Evolutionary conservation across 2,797 vertebrate genomes (phyloP), one percentile per base, ranked within the genome.

Genomic region (Parauchenoglanis punctatus): DNA sequence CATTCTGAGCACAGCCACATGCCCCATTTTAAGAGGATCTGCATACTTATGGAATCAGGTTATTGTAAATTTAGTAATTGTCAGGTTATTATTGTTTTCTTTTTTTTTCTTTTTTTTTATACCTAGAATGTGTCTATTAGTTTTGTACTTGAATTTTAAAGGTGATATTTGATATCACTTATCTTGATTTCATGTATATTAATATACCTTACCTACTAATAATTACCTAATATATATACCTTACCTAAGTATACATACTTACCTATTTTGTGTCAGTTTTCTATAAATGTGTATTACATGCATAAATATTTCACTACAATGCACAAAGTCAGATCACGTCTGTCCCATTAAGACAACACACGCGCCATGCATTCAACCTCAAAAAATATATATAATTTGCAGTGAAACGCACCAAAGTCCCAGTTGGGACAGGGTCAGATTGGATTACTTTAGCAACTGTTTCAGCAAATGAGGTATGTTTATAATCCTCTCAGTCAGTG

Each of bases 401-500:
- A 81, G 23, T 72, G 54, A 83, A 82, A 56, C 83, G 77, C 28
- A 65, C 58, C 25, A 20, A 40, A 77, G 4, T 58, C 72, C 70
- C 86, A 76, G 59, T 75, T 59, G 83, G 70, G 83, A 85, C 75
- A 46, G 85, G 70, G 83, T 85, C 68, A 85, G 70, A 85, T 61
- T 63, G 46, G 84, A 85, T 85, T 77, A 85, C 52, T 52, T 85
- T 76, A 49, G 84, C 58, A 85, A 85, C 54, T 76, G 58, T 77
- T 85, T 77, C 28, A 67, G 61, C 67, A 86, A 59, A 81, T 73
- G 70, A 86, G 67, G 31, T 81, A 80, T 82, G 77, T 81, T 86
- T 78, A 86, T 68, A 54, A 78, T 31, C 46, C 63, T 73, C 58
- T 81, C 46, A 61, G 56, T 82, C 78, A 61, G 54, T 61, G 61